A percentile compares a stretch with the other conserved stretches of the same genome.
Evolutionary conservation across 2,888 invertebrate genomes (phyloP).

Genomic region (Frankliniella fusca): DNA sequence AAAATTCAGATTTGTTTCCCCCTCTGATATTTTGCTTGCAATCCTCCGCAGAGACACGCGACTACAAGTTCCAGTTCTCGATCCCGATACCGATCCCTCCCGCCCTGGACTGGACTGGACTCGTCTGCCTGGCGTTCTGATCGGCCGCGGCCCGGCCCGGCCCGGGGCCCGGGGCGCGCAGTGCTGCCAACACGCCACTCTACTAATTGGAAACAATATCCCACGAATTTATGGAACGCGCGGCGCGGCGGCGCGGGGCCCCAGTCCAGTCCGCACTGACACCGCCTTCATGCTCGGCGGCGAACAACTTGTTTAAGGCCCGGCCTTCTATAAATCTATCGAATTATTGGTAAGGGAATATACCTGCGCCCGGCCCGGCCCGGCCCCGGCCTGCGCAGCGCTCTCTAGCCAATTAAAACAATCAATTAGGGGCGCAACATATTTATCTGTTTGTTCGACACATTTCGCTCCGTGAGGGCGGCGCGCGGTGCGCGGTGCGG

Average conservation of each 20-base stretch:
- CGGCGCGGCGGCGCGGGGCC: not conserved
- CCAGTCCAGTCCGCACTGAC: no score
- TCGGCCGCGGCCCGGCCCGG: not conserved
- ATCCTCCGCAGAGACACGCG: no score
- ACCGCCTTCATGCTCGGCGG: not conserved
- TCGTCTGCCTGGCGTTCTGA: no score
- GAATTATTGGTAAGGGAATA: conserved; percentile 25
- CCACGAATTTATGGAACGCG: conserved; percentile 22
- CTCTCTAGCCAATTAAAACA: conserved; percentile 7
- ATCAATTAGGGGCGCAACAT: not conserved
- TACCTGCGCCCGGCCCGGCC: not conserved
- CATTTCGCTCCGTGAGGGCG: no score
- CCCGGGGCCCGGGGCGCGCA: not conserved
- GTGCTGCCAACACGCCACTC: conserved; percentile 7
- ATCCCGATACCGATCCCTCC: no score
- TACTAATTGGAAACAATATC: conserved; percentile 21
- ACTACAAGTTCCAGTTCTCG: no score
- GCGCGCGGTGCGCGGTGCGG: no score
- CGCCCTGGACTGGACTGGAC: no score
- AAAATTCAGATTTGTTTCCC: no score
- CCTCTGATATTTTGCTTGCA: no score
- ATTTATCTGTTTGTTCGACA: not conserved
- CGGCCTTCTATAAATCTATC: conserved; percentile 19
- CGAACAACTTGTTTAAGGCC: conserved; percentile 1
- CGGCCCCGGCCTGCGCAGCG: no score